Base-by-base conservation (phyloP, 2,113 vertebrate species). In the Amia ocellicauda region DNA sequence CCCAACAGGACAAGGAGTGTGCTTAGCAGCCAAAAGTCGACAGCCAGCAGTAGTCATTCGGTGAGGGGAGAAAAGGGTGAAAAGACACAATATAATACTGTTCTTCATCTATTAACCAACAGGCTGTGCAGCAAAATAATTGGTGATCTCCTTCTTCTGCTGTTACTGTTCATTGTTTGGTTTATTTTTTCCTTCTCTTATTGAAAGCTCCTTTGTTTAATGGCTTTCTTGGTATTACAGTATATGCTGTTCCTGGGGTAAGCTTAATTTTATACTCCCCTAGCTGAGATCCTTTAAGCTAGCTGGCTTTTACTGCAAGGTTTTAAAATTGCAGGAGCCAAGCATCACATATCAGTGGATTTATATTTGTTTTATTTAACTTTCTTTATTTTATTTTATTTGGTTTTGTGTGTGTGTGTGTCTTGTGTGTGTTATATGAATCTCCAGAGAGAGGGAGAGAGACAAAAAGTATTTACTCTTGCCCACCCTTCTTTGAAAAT, bases 101-200 rank as follows among this genome's bases (percentile, higher is more conserved):
- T 5, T 42, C 55, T 13, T 26, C 11, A 2, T 13, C 8, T 8
- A 45, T 23, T 40, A 51, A 43, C 20, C 41, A 36, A 36, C 40
- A 22, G 45, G 41, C n/a, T 58, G 17, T n/a, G n/a, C n/a, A n/a
- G n/a, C n/a, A n/a, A n/a, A n/a, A n/a, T n/a, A n/a, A n/a, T n/a
- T n/a, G 16, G 51, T 24, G 45, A 40, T 16, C 1, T 47, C 11
- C 59, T 45, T 60, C 31, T 23, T 45, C 31, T 26, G 55, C 64
- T 14, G 62, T 60, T 28, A 11, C 36, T 64, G 63, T 67, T 28
- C 24, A 41, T 72, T n/a, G n/a, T n/a, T n/a, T n/a, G n/a, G n/a
- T n/a, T n/a, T n/a, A n/a, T n/a, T n/a, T n/a, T n/a, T n/a, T n/a
- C n/a, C n/a, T n/a, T n/a, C n/a, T n/a, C n/a, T 50, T 31, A 11